Conservation (phyloP, 2,888 invertebrate species). For the Tyria jacobaeae region DNA sequence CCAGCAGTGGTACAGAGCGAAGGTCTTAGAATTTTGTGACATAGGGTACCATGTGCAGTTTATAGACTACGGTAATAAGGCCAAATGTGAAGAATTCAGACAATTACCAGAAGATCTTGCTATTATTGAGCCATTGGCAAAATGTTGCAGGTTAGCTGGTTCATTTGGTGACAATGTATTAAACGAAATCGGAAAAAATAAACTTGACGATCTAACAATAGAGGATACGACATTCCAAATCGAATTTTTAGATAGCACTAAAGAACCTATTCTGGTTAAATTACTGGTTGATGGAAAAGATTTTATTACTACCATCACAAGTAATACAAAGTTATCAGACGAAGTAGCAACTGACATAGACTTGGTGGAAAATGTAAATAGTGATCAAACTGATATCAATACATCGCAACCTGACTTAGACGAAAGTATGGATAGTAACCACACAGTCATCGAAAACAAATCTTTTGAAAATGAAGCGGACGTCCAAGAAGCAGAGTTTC, state of each 20-base stretch:
- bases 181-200: slow-evolving; percentile 71
- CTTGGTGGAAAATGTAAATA: slow-evolving; percentile 23
- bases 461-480: slow-evolving; percentile 61
- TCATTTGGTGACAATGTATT: slow-evolving; percentile 77
- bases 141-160: slow-evolving; percentile 87
- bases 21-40: slow-evolving; percentile 87
- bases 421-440: slow-evolving; percentile 72
- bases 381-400: slow-evolving; percentile 36
- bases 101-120: slow-evolving; percentile 87
- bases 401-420: slow-evolving; percentile 71
- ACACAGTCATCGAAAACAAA: slow-evolving; percentile 77
- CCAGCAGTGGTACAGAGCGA: slow-evolving; percentile 89
- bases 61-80: slow-evolving; percentile 90
- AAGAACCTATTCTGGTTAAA: slow-evolving; percentile 87
- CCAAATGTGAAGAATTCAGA: slow-evolving; percentile 86
- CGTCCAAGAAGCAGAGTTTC: slow-evolving; percentile 42
- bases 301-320: slow-evolving; percentile 54
- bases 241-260: slow-evolving; percentile 86
- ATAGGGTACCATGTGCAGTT: slow-evolving; percentile 87
- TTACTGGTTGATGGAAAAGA: slow-evolving; percentile 85
- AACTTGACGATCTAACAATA: slow-evolving; percentile 69
- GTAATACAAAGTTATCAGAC: slow-evolving; percentile 25
- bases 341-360: neutral
- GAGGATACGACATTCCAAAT: slow-evolving; percentile 84
- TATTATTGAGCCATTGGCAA: slow-evolving; percentile 86